Percentiles rank a stretch among this genome's conserved stretches.
These are phyloP conservation scores for Drosophila pseudotakahashii DNA, from an alignment of 2,888 invertebrate genomes.

Conservation along the genomic window DNA sequence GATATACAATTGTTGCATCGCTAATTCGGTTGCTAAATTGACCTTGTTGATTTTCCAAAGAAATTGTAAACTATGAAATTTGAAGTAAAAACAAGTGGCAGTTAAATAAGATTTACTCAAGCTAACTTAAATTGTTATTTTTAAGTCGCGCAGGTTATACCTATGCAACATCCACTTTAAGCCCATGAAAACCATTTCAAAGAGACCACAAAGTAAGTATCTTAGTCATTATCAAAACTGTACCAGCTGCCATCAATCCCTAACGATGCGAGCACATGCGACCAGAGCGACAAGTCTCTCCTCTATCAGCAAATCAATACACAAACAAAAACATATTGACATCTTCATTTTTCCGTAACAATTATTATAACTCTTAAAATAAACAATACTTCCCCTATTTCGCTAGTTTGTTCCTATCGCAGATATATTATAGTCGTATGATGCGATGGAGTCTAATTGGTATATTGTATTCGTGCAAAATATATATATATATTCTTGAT, in stretches of 20 bases:
- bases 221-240: constrained; percentile 27
- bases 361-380: too few relatives aligned
- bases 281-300: constrained; percentile 8
- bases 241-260: constrained; percentile 51
- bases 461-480: too few relatives aligned
- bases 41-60: too few relatives aligned
- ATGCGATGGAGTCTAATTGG: too few relatives aligned
- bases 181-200: constrained; percentile 7
- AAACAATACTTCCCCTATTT: too few relatives aligned
- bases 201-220: constrained; percentile 12
- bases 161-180: too few relatives aligned
- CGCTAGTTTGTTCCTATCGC: too few relatives aligned
- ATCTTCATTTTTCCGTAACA: neutral
- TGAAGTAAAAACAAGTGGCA: neutral
- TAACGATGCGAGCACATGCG: constrained; percentile 45
- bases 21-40: too few relatives aligned
- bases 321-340: neutral
- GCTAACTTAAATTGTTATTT: neutral
- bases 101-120: neutral
- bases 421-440: too few relatives aligned
- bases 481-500: too few relatives aligned
- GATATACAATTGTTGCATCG: too few relatives aligned
- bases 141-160: neutral
- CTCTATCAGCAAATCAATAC: constrained; percentile 12
- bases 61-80: neutral